Evolutionary conservation across 2,888 invertebrate genomes (phyloP), one percentile per base, ranked within the genome.

Genomic region (Cinara cedri): DNA sequence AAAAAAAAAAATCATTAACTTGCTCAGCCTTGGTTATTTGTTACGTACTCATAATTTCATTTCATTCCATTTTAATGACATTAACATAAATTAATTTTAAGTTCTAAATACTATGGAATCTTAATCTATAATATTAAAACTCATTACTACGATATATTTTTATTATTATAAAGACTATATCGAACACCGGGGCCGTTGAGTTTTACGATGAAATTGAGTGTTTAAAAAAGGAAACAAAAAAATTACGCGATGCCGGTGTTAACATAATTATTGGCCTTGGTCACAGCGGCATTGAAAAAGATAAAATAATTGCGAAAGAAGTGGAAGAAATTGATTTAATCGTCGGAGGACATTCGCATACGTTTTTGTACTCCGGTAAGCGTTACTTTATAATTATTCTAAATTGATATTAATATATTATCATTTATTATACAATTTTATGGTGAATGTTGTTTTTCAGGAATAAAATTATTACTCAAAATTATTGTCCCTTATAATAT

Each of bases 291-390:
- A 95, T 90, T 84, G 87, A 87, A 3, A 89, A 89, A 83, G 97
- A 97, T 85, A 87, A 91, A 85, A 88, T 90, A 85, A 93, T 97
- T 82, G 96, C 95, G 0, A 86, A 86, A 74, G 87, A 91, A 82
- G 93, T 95, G 4, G 91, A 91, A n/a, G 91, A 91, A 34, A 89
- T 96, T 14, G 96, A 96, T 86, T 85, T 95, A 54, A 94, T 97
- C 0, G 91, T 97, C 81, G 97, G 97, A 4, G 96, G 96, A 0
- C 96, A 97, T 85, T 93, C 94, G 0, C 93, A 97, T 85, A 95
- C 96, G 0, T 96, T 97, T 85, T 87, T 97, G 8, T 96, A 92
- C 88, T 26, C 78, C 16, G 68, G 76, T 68, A 60, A 76, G 72
- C 16, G 9, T 3, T 21, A 44, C 19, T 19, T n/a, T 11, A 42